Percentiles rank a stretch among this genome's conserved stretches.
phyloP scores from a whole-genome alignment of 2,113 vertebrate genomes.

The Pelecanus crispus region DNA sequence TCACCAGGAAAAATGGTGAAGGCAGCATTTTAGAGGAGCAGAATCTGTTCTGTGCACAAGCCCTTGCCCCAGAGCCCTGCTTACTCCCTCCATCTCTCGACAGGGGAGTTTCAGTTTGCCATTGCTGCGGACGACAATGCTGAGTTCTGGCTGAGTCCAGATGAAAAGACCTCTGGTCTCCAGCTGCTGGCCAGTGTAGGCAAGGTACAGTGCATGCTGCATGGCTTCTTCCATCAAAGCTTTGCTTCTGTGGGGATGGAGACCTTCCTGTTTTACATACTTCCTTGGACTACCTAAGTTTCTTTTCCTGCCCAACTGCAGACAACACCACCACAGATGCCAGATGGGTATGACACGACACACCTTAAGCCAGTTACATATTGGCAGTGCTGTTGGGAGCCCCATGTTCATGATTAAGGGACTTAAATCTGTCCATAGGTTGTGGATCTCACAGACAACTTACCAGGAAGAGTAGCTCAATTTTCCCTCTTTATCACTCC shows the following conservation, averaged over 20 bases:
- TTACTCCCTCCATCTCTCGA: neutral
- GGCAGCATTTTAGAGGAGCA: neutral
- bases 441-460: neutral
- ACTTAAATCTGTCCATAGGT: neutral
- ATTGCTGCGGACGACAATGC: conserved; percentile 91
- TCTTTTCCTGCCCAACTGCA: neutral
- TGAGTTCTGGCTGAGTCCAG: conserved; percentile 91
- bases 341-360: neutral
- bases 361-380: neutral
- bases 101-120: conserved; percentile 90
- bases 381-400: neutral
- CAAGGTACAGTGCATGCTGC: conserved; percentile 76
- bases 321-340: neutral
- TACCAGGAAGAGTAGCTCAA: neutral
- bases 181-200: conserved; percentile 84
- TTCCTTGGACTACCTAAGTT: neutral
- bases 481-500: neutral
- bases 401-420: neutral
- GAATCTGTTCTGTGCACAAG: neutral
- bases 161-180: conserved; percentile 79
- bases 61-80: neutral
- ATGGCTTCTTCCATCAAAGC: neutral
- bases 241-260: neutral
- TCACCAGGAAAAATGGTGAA: neutral
- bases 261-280: neutral